phyloP scores from a whole-genome alignment of 2,888 invertebrate genomes.

The Onchidella celtica region DNA sequence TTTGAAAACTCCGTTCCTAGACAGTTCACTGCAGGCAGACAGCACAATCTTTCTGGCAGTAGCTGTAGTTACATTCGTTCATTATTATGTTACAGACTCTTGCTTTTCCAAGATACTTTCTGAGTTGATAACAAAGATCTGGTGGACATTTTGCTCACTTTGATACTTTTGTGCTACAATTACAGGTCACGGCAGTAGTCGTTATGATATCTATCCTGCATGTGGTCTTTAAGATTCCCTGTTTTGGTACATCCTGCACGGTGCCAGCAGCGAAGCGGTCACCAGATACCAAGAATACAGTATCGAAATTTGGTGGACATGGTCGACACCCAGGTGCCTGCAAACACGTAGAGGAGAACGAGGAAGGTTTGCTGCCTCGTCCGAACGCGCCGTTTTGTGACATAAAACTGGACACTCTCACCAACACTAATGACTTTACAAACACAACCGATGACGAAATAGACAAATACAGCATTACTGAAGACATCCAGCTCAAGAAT shows the following conservation, averaged over 20 bases:
- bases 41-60: no score
- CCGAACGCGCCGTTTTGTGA: neutral
- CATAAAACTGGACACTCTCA: neutral
- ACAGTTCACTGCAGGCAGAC: no score
- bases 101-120: no score
- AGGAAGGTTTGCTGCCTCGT: neutral
- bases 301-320: neutral
- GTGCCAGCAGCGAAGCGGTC: neutral
- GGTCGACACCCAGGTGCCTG: no score
- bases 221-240: conserved; percentile 3
- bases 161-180: no score
- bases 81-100: no score
- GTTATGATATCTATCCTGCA: neutral
- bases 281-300: neutral
- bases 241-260: no score
- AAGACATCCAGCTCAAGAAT: neutral
- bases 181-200: neutral
- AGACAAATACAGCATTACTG: neutral
- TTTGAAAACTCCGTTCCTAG: no score
- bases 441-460: neutral
- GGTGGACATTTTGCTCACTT: no score
- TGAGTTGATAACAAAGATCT: no score
- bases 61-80: no score
- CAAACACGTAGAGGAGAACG: no score
- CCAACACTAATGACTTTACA: neutral